A percentile compares a stretch with the other conserved stretches of the same genome.
These are phyloP conservation scores for Chrysaora quinquecirrha DNA, from an alignment of 30 jellyfish, hydroid and myxozoan genomes.

Conservation along the genomic window DNA sequence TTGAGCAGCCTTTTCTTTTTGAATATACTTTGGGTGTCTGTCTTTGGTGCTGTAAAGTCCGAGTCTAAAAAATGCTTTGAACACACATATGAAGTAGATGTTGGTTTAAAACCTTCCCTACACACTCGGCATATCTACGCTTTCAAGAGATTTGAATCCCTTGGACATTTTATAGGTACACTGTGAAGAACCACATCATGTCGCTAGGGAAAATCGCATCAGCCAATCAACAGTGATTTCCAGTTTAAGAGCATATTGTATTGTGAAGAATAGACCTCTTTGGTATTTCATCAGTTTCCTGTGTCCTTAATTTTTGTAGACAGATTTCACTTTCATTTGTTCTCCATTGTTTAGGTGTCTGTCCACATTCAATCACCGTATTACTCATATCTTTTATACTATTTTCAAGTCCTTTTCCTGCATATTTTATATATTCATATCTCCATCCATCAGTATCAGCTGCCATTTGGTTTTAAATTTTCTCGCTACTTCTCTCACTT, in stretches of 20 bases:
- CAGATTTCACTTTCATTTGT: too few species aligned
- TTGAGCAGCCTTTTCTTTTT: constrained; percentile 13
- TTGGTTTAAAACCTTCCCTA: constrained; percentile 23
- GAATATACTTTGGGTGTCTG: constrained; percentile 18
- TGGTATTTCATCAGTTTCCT: too few species aligned
- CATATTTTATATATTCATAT: too few species aligned
- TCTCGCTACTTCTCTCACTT: neutral
- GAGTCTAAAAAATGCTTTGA: too few species aligned
- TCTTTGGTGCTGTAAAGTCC: constrained; percentile 9
- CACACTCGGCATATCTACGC: constrained; percentile 24
- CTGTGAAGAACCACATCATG: neutral
- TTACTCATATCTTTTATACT: too few species aligned
- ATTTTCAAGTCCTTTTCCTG: too few species aligned
- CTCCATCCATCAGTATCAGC: neutral
- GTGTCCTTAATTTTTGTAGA: too few species aligned
- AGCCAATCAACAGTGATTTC: too few species aligned
- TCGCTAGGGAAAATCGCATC: too few species aligned
- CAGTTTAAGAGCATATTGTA: constrained; percentile 4
- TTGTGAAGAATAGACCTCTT: too few species aligned
- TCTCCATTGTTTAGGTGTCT: too few species aligned
- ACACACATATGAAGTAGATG: constrained; percentile 21
- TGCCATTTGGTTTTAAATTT: neutral
- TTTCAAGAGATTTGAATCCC: neutral
- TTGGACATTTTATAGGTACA: neutral
- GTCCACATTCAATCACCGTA: too few species aligned